phyloP scores from a whole-genome alignment of 2,888 invertebrate species.

The Sminthurinus aureus region DNA sequence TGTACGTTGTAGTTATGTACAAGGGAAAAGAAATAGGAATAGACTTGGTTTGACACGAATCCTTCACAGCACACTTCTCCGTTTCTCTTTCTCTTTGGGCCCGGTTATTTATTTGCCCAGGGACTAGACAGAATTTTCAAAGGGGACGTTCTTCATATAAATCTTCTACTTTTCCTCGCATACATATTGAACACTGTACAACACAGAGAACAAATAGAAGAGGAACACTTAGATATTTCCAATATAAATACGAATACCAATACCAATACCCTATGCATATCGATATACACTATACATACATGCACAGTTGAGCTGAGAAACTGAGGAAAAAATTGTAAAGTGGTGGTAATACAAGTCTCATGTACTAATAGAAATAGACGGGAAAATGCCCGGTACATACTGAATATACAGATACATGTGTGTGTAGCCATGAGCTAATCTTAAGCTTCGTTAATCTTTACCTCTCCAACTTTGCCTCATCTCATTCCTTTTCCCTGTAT shows the following conservation, averaged over 20 bases:
- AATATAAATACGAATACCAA: too few species aligned
- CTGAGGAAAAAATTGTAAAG: too few species aligned
- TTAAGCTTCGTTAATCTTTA: conserved; percentile 36
- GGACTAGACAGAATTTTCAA: conserved; percentile 46
- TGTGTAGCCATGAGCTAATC: conserved; percentile 12
- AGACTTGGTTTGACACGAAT: conserved; percentile 44
- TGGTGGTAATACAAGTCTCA: too few species aligned
- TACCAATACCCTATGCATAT: too few species aligned
- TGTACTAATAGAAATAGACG: background rate
- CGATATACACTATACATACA: background rate
- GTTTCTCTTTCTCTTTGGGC: conserved; percentile 26
- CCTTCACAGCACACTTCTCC: conserved; percentile 44
- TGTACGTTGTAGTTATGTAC: background rate
- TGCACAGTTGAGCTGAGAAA: too few species aligned
- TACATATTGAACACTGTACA: background rate
- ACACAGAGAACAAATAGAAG: too few species aligned
- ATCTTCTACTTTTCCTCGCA: conserved; percentile 34
- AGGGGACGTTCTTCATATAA: conserved; percentile 46
- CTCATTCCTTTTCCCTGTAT: background rate
- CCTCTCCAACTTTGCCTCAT: conserved; percentile 26
- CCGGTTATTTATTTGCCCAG: conserved; percentile 44
- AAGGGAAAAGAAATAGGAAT: conserved; percentile 36
- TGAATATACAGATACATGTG: too few species aligned
- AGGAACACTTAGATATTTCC: too few species aligned
- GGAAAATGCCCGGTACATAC: too few species aligned